A percentile compares a stretch with the other conserved stretches of the same genome.
Conservation (phyloP, 1,140 invertebrate species). For the Daktulosphaira vitifoliae region DNA sequence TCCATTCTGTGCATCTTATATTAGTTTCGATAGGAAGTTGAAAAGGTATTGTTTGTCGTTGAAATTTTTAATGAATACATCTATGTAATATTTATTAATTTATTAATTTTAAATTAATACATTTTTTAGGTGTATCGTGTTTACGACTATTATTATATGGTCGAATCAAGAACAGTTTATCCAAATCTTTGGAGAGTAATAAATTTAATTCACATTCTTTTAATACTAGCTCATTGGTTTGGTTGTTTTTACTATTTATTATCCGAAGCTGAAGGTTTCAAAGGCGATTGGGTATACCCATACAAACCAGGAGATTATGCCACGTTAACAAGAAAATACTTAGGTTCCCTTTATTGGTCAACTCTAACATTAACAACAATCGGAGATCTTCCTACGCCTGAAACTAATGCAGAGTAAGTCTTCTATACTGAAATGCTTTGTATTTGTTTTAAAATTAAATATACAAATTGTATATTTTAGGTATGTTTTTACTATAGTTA, state of each 20-base stretch:
- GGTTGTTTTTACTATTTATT: conserved; percentile 94
- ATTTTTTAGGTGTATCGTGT: conserved; percentile 81
- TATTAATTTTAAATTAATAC: no score
- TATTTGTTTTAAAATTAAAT: not conserved
- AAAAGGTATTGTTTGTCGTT: no score
- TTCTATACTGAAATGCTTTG: not conserved
- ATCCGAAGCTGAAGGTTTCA: conserved; percentile 69
- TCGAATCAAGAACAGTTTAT: conserved; percentile 87
- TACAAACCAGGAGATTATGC: conserved; percentile 76
- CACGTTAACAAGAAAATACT: conserved; percentile 80
- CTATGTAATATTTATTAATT: no score
- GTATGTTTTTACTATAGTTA: conserved; percentile 93
- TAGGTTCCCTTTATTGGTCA: conserved; percentile 92
- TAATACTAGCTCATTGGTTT: conserved; percentile 94
- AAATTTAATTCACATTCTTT: conserved; percentile 87
- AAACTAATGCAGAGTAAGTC: conserved; percentile 93
- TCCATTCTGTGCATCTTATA: no score
- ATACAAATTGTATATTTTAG: conserved; percentile 49
- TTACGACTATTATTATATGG: conserved; percentile 90
- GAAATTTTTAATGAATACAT: no score
- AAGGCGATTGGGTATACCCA: conserved; percentile 87
- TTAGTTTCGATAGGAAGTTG: no score
- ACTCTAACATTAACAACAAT: conserved; percentile 94
- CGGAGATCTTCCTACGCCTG: conserved; percentile 85
- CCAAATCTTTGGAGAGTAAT: conserved; percentile 94